Base-by-base conservation (phyloP, 53 echinoderm and acorn worm genomes). In the Luidia sarsii region DNA sequence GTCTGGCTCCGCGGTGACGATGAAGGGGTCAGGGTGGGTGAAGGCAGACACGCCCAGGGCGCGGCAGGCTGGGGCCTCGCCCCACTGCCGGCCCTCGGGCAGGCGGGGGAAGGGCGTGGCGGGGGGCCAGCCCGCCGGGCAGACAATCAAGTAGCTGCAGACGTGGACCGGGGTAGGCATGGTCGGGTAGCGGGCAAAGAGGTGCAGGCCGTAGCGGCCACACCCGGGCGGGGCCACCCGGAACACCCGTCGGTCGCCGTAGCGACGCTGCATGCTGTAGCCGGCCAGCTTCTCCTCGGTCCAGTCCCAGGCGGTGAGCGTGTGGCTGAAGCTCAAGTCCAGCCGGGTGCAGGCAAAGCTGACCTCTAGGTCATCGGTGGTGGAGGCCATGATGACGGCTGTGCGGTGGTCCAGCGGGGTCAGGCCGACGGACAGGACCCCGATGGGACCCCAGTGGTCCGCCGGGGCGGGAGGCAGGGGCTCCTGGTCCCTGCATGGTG, bases 381-480 rank as follows among this genome's bases (percentile, higher is more conserved):
- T 79, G 1, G 48, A 65, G 21, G 83, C 80, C 75, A 93, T 68
- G 48, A 90, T 79, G 1, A 97, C 97, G 28, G 91, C 89, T 33
- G 86, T 84, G 2, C 64, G 69, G 66, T 97, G 97, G 24, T 93
- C 80, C 22, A 91, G 19, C 29, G 97, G 93, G 0, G 84, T 66
- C 38, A 97, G 65, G n/a, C 93, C 97, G 5, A 86, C 90, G 51
- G 85, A 86, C 59, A 83, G 60, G 27, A 88, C 88, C 27, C 96
- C 93, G 1, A 93, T 91, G 3, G 97, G 97, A 36, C 97, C 97
- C 97, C 97, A 97, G 59, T 91, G 89, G 39, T 91, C 90, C 0
- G 90, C 84, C 1, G 92, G 90, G 4, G 88, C 82, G 24, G 39
- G 37, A 1, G 95, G 95, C 0, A 95, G 84, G 4, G 95, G 92